Evolutionary conservation across 2,888 invertebrate species (phyloP).

Genomic region (Drosophila koepferae): DNA sequence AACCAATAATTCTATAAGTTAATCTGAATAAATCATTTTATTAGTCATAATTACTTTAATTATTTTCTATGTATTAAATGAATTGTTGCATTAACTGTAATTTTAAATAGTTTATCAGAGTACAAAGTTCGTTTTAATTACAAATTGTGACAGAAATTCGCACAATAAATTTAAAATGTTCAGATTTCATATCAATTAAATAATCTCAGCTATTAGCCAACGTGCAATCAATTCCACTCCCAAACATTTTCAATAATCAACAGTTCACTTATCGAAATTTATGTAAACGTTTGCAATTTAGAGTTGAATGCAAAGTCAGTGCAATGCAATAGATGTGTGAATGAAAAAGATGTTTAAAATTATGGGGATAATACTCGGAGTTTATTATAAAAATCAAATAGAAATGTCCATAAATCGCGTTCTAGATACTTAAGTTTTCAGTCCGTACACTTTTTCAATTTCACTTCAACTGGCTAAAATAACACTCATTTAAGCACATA

Average conservation of each 20-base stretch:
- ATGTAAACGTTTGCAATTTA: constrained; percentile 36
- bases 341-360: background rate
- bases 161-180: background rate
- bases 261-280: constrained; percentile 18
- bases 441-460: constrained; percentile 6
- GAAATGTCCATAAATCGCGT: constrained; percentile 15
- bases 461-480: background rate
- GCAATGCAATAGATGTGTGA: background rate
- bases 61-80: background rate
- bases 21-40: too few species aligned
- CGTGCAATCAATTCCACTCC: background rate
- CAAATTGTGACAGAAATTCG: background rate
- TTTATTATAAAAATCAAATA: constrained; percentile 32
- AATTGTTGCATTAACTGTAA: too few species aligned
- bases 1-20: too few species aligned
- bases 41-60: background rate
- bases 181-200: background rate
- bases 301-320: constrained; percentile 28
- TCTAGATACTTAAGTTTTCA: constrained; percentile 18
- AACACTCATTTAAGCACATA: background rate
- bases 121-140: background rate
- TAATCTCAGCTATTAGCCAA: too few species aligned
- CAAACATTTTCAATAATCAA: constrained; percentile 17
- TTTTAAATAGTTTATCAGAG: background rate
- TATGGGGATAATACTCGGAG: constrained; percentile 6